These are phyloP conservation scores for Physeter macrocephalus DNA, from an alignment of 2,113 vertebrate genomes.

Conservation along the genomic window DNA sequence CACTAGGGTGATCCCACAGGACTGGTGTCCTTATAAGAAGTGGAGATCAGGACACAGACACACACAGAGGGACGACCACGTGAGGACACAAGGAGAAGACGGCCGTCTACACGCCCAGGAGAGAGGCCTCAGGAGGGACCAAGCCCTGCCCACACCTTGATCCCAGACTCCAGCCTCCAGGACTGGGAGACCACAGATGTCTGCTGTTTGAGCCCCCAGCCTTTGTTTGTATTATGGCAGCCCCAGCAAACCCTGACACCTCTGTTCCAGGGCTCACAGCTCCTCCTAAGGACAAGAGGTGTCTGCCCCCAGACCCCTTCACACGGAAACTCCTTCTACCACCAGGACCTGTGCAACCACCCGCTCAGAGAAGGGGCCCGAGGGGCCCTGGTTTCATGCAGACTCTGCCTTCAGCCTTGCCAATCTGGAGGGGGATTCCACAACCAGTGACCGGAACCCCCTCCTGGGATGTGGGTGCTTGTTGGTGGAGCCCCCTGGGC, in stretches of 20 bases:
- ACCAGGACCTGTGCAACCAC: no score
- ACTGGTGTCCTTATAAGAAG: not conserved
- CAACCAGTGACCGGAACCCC: no score
- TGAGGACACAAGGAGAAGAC: not conserved
- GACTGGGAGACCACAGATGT: not conserved
- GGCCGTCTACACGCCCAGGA: not conserved
- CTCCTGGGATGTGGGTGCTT: no score
- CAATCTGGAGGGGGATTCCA: no score
- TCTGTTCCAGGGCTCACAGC: not conserved
- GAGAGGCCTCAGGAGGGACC: no score
- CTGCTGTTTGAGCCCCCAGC: not conserved
- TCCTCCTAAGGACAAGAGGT: not conserved
- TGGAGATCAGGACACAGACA: not conserved
- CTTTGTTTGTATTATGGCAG: rapidly evolving
- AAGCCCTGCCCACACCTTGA: no score
- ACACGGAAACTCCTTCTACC: not conserved
- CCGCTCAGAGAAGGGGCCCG: no score
- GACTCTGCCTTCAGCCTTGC: not conserved
- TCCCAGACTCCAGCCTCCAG: not conserved
- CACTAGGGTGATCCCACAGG: not conserved
- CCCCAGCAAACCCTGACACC: not conserved
- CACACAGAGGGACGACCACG: rapidly evolving
- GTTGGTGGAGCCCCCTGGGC: no score
- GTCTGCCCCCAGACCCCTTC: not conserved
- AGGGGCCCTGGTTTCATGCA: not conserved